phyloP scores from a whole-genome alignment of 2,888 invertebrate species.

The Caenorhabditis macrosperma region DNA sequence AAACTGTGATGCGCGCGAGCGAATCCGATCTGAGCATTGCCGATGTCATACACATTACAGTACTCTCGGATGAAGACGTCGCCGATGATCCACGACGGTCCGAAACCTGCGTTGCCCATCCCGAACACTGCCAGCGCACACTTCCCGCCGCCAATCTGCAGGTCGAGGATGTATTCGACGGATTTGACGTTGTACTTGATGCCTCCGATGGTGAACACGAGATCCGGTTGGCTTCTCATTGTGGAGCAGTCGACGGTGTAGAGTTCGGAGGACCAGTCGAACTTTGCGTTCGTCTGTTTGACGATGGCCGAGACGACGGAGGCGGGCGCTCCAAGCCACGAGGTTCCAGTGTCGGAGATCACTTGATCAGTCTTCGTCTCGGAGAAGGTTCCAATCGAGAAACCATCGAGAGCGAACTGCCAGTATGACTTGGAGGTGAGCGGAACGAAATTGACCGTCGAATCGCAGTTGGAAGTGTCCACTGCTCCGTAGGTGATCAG shows the following conservation, averaged over 20 bases:
- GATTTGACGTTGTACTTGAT: conserved; percentile 65
- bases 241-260: conserved; percentile 69
- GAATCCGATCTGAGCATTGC: conserved; percentile 56
- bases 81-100: conserved; percentile 66
- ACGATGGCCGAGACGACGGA: conserved; percentile 60
- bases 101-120: conserved; percentile 58
- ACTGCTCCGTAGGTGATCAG: conserved; percentile 73
- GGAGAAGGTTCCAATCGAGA: conserved; percentile 47
- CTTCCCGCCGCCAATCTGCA: conserved; percentile 65
- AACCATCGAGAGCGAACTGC: conserved; percentile 68
- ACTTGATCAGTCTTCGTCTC: conserved; percentile 61
- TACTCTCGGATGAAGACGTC: conserved; percentile 66
- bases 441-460: conserved; percentile 65
- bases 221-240: conserved; percentile 57
- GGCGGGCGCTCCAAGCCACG: conserved; percentile 69
- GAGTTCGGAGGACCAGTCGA: conserved; percentile 60
- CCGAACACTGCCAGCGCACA: conserved; percentile 65
- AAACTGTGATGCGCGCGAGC: conserved; percentile 42
- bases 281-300: conserved; percentile 65
- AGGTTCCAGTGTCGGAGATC: conserved; percentile 76
- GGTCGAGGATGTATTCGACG: conserved; percentile 73
- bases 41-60: conserved; percentile 64
- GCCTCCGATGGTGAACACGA: conserved; percentile 71
- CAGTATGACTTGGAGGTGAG: conserved; percentile 72
- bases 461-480: conserved; percentile 69